Evolutionary conservation across 1,140 invertebrate species (phyloP).

Genomic region (Papilio helenus): DNA sequence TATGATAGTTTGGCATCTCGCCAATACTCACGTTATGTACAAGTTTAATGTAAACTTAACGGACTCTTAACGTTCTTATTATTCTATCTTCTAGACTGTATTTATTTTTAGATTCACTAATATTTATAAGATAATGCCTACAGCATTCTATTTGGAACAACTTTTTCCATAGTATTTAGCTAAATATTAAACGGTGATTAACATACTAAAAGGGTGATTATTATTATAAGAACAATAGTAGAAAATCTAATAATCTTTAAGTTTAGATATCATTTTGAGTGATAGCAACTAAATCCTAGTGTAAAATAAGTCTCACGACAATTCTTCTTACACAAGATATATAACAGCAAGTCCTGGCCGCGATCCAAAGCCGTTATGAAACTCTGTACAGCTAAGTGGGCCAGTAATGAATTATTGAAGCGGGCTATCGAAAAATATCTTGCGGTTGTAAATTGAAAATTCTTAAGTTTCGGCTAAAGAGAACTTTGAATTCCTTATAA

Average conservation of each 20-base stretch:
- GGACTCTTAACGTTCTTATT: constrained; percentile 17
- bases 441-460: constrained; percentile 6
- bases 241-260: too few species aligned
- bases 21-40: constrained; percentile 15
- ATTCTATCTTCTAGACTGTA: background rate
- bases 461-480: background rate
- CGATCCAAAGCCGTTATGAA: constrained; percentile 17
- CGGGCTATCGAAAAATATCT: background rate
- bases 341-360: background rate
- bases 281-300: background rate
- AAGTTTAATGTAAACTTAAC: constrained; percentile 34
- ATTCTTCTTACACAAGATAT: constrained; percentile 9
- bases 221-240: too few species aligned
- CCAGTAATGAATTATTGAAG: constrained; percentile 21
- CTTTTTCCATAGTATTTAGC: too few species aligned
- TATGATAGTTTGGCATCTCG: constrained; percentile 14
- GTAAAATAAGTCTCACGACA: constrained; percentile 4
- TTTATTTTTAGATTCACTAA: background rate
- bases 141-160: too few species aligned
- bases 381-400: constrained; percentile 15
- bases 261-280: too few species aligned
- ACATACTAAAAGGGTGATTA: too few species aligned
- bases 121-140: background rate
- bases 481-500: background rate
- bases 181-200: too few species aligned